phyloP scores from a whole-genome alignment of 2,888 invertebrate genomes.

The Troglohyphantes excavatus region DNA sequence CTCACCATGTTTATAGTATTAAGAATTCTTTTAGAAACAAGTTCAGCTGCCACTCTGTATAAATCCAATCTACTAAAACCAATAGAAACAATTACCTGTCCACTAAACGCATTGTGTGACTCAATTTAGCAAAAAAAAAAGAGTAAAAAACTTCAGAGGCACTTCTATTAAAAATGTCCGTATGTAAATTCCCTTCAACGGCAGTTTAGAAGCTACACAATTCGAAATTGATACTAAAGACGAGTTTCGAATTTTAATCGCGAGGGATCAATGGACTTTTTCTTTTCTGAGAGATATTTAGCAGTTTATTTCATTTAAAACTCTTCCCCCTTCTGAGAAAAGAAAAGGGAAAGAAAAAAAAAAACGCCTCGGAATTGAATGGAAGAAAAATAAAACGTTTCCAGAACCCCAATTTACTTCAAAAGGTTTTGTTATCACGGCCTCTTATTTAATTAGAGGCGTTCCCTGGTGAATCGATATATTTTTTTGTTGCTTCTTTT shows the following conservation, averaged over 20 bases:
- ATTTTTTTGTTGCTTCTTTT: conserved; percentile 6
- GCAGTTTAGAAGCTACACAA: conserved; percentile 1
- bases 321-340: not conserved
- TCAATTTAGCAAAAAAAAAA: too few relatives aligned
- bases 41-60: too few relatives aligned
- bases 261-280: conserved; percentile 16
- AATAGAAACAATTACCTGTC: too few relatives aligned
- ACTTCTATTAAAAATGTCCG: not conserved
- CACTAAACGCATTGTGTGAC: too few relatives aligned
- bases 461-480: conserved; percentile 40
- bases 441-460: conserved; percentile 67
- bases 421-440: conserved; percentile 75
- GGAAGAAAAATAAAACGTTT: conserved; percentile 47
- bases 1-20: too few relatives aligned
- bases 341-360: conserved; percentile 2
- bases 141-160: not conserved
- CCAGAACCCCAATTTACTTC: conserved; percentile 64
- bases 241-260: conserved; percentile 38
- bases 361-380: not conserved
- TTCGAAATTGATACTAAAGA: conserved; percentile 48
- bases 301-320: conserved; percentile 67
- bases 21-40: too few relatives aligned
- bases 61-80: too few relatives aligned
- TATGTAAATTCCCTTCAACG: conserved; percentile 9
- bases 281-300: conserved; percentile 42